phyloP scores from a whole-genome alignment of 2,888 invertebrate species.

The Tetanocera ferruginea region DNA sequence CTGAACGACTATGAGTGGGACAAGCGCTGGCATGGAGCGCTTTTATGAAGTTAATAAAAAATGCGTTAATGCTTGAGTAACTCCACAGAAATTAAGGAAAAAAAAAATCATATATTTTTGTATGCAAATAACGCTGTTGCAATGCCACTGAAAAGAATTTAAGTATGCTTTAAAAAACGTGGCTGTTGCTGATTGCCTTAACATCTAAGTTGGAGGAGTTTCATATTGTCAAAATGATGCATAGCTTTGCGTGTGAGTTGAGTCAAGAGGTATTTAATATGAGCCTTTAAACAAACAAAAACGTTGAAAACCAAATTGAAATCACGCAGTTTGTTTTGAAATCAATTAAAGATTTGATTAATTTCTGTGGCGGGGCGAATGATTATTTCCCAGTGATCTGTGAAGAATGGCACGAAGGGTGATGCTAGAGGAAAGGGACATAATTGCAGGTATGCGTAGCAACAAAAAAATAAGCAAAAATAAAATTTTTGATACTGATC shows the following conservation, averaged over 20 bases:
- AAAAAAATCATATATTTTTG: not conserved
- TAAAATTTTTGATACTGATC: not conserved
- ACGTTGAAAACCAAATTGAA: conserved; percentile 43
- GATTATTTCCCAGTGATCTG: conserved; percentile 51
- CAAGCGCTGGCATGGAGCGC: not conserved
- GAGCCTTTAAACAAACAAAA: not conserved
- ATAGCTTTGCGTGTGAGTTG: not conserved
- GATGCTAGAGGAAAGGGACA: not conserved
- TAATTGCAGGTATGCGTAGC: too few relatives aligned
- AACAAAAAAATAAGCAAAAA: not conserved
- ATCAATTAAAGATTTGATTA: conserved; percentile 61
- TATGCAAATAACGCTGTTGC: not conserved
- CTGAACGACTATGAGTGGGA: not conserved
- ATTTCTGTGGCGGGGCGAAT: conserved; percentile 41
- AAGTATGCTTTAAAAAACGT: not conserved
- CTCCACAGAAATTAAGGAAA: not conserved
- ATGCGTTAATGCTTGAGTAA: not conserved
- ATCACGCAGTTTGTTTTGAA: conserved; percentile 53
- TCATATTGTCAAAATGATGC: not conserved
- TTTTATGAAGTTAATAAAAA: not conserved
- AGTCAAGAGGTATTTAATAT: too few relatives aligned
- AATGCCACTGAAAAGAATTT: not conserved
- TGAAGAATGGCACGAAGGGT: not conserved
- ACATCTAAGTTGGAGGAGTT: conserved; percentile 1
- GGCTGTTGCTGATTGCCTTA: not conserved